These are phyloP conservation scores for Vombatus ursinus DNA, from an alignment of 2,113 vertebrate genomes.

Conservation along the genomic window DNA sequence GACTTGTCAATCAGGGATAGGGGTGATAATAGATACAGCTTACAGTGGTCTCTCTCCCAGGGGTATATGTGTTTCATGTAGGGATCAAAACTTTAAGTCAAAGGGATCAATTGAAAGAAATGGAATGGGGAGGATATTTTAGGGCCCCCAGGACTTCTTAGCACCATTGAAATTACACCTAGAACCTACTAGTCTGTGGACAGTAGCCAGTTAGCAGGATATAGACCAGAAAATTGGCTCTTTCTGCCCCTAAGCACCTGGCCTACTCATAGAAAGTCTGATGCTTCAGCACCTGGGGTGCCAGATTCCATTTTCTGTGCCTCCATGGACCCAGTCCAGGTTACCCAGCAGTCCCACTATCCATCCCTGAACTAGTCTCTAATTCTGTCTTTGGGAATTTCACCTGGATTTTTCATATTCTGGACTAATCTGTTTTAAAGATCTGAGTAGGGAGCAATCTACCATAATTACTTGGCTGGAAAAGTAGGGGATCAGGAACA, in stretches of 20 bases:
- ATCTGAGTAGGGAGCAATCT: not conserved
- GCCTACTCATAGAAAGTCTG: not conserved
- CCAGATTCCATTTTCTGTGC: not conserved
- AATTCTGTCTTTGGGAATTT: not conserved
- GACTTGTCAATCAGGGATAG: not conserved
- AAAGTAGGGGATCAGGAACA: rapidly evolving
- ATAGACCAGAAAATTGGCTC: not conserved
- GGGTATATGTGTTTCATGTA: not conserved
- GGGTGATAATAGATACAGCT: not conserved
- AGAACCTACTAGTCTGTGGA: not conserved
- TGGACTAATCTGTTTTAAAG: not conserved
- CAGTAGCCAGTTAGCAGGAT: not conserved
- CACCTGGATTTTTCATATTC: rapidly evolving
- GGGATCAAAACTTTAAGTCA: conserved; percentile 1
- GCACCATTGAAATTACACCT: not conserved
- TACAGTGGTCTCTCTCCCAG: not conserved
- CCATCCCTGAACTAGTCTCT: not conserved
- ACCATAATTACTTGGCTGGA: rapidly evolving
- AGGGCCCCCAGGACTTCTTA: not conserved
- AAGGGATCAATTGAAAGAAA: not conserved
- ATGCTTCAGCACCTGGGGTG: not conserved
- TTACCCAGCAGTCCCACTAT: not conserved
- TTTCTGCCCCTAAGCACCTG: not conserved
- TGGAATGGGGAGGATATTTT: not conserved
- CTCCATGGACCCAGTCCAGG: not conserved